Evolutionary conservation across 1,140 invertebrate species (phyloP).

Genomic region (Cydia amplana): DNA sequence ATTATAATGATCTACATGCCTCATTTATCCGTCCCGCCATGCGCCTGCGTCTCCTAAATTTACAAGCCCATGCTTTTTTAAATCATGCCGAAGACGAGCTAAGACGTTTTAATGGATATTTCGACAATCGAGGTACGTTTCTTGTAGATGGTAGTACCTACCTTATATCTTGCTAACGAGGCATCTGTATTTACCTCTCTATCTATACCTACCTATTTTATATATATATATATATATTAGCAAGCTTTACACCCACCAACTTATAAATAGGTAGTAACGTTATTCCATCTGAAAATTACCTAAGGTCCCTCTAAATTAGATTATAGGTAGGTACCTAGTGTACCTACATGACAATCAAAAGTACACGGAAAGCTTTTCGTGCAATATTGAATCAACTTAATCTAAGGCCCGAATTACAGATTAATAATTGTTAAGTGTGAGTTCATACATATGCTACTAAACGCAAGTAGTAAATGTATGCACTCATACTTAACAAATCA

Average conservation of each 20-base stretch:
- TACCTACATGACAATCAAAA: too few relatives aligned
- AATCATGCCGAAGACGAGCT: not conserved
- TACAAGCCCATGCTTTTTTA: slow-evolving; percentile 18
- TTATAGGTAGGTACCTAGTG: too few relatives aligned
- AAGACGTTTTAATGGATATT: not conserved
- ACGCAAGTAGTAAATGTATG: too few relatives aligned
- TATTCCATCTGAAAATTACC: too few relatives aligned
- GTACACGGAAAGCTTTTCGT: not conserved
- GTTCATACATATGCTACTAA: too few relatives aligned
- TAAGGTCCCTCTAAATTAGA: too few relatives aligned
- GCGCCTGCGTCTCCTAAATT: slow-evolving; percentile 33
- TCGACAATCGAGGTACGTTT: not conserved
- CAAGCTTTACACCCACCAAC: too few relatives aligned
- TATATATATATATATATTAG: too few relatives aligned
- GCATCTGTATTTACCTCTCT: not conserved
- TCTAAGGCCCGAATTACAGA: not conserved
- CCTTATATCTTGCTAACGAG: not conserved
- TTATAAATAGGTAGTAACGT: too few relatives aligned
- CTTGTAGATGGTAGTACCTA: not conserved
- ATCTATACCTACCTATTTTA: too few relatives aligned
- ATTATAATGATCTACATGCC: slow-evolving; percentile 45
- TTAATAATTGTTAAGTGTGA: too few relatives aligned
- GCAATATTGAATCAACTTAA: slow-evolving; percentile 16
- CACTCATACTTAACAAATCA: too few relatives aligned
- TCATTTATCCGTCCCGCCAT: slow-evolving; percentile 37